Evolutionary conservation across 2,888 invertebrate species (phyloP), one percentile per base, ranked within the genome.

Genomic region (Tenthredo amoena): DNA sequence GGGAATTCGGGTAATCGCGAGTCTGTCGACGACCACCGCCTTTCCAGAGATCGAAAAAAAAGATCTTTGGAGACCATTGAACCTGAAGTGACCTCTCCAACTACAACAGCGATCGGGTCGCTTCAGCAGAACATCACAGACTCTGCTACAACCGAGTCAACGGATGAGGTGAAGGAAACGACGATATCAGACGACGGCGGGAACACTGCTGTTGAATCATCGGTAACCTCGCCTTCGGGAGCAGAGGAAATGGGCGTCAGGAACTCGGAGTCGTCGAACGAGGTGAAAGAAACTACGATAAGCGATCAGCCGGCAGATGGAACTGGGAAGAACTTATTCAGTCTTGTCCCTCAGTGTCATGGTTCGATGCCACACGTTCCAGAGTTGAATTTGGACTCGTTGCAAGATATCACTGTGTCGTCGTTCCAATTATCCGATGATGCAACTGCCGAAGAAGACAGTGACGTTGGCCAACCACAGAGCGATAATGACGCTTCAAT

Each of bases 371-470:
- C 93, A 0, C 87, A 89, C 40, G 91, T 93, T 0, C 93, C 93
- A 0, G 93, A 93, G 84, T 85, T 93, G 77, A 92, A 93, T 85
- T 87, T 93, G 26, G 91, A 93, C 83, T 91, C 92, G 18, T 88
- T 93, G 18, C 91, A 91, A 34, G 93, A 93, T 84, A 87, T 89
- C 7, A 92, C 93, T 0, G 88, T 92, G 10, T 92, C 92, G 0
- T 92, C 92, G 0, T 91, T 91, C 62, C 90, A 89, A 82, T 88
- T 90, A 86, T 91, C 90, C 34, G 88, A 89, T 50, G 88, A 91
- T 26, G 89, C 90, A 40, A 86, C 85, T 7, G 88, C 85, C 6
- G 85, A 86, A 72, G 84, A 81, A 65, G 84, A 71, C 7, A 72
- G 79, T 31, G 85, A 82, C 18, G 84, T 58, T 6, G 72, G 86